Evolutionary conservation across 2,888 invertebrate species (phyloP).

Genomic region (Abrostola triplasia): DNA sequence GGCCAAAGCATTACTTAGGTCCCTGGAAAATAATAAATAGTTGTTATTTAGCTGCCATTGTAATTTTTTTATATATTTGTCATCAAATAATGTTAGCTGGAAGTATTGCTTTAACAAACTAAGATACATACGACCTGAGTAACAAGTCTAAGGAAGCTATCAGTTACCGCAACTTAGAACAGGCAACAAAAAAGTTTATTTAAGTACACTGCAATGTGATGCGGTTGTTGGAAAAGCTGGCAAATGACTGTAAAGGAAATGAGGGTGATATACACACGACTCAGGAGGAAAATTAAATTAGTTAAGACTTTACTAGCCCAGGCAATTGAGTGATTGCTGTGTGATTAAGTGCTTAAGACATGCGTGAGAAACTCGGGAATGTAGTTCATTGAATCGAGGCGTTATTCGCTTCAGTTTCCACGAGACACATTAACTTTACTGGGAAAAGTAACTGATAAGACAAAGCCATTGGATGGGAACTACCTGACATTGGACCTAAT

Average conservation of each 20-base stretch:
- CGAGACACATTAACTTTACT: slow-evolving; percentile 63
- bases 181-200: neutral
- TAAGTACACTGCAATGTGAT: neutral
- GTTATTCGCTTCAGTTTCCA: slow-evolving; percentile 64
- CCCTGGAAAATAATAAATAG: too few relatives aligned
- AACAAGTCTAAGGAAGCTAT: too few relatives aligned
- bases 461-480: slow-evolving; percentile 37
- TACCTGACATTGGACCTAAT: slow-evolving; percentile 28
- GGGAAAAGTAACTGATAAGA: slow-evolving; percentile 49
- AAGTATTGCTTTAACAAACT: too few relatives aligned
- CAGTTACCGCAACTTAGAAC: neutral
- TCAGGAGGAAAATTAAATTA: slow-evolving; percentile 31
- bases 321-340: slow-evolving; percentile 44
- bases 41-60: too few relatives aligned
- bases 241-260: neutral
- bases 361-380: slow-evolving; percentile 56
- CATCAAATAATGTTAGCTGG: too few relatives aligned
- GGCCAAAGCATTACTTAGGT: too few relatives aligned
- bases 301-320: slow-evolving; percentile 25
- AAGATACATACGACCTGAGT: too few relatives aligned
- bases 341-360: slow-evolving; percentile 47
- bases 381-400: slow-evolving; percentile 43
- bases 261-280: slow-evolving; percentile 3
- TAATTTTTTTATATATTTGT: too few relatives aligned
- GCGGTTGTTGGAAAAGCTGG: neutral